Evolutionary conservation across 2,888 invertebrate genomes (phyloP), one percentile per base, ranked within the genome.

Genomic region (Anticlea derivata): DNA sequence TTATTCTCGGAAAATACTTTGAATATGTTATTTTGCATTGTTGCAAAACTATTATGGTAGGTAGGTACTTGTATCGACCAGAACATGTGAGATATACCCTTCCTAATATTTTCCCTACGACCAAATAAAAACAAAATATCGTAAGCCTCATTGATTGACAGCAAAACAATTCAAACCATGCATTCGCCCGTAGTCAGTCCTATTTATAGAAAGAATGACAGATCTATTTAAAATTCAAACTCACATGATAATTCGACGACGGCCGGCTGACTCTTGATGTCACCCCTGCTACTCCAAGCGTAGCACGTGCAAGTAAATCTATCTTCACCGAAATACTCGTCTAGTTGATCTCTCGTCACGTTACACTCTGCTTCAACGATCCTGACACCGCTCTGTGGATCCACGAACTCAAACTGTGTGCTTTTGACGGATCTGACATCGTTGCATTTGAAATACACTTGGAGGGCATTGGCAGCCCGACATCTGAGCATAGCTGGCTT

Each of bases 181-280:
- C 51, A 46, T 37, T 52, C 23, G 34, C 8, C 2, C 20, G 27
- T 20, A 51, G 38, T 38, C 31, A 39, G 29, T 34, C 10, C 55
- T 60, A 60, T 60, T 47, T 34, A 24, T 49, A 53, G 50, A 53
- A 29, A n/a, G 35, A 50, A 39, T 56, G 61, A 58, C 58, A 61
- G 46, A 54, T 61, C 58, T 61, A 61, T 58, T 61, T 58, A 55
- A 56, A 57, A 47, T 50, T 53, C 45, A 54, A 68, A 98, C 98
- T 98, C 91, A 99, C 99, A 97, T 79, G 99, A 97, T 70, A 97
- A 94, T 85, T 97, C 96, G 44, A 99, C 94, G 47, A 94, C 92
- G 33, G 98, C 98, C 11, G 96, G 93, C 75, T 96, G 96, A 86
- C 98, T 98, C 78, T 94, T 94, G 67, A 97, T 96, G 67, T 95